Percentiles rank a stretch among this genome's conserved stretches.
phyloP scores from a whole-genome alignment of 2,888 invertebrate genomes.

The Drosophila prostipennis region DNA sequence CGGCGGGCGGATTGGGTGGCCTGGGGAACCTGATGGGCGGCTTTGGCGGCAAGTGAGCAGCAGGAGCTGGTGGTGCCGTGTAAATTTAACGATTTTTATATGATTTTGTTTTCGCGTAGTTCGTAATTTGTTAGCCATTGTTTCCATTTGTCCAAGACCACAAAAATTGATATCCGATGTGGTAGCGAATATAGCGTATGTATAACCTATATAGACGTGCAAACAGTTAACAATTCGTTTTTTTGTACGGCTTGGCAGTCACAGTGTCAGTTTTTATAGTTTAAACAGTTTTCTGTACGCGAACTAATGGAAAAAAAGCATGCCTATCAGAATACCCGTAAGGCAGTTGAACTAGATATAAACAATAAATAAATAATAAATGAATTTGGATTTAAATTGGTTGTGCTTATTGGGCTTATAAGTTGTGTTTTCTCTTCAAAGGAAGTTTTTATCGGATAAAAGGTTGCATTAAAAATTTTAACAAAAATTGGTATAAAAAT shows the following conservation, averaged over 20 bases:
- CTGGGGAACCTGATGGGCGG: slow-evolving; percentile 87
- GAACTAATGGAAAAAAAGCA: slow-evolving; percentile 45
- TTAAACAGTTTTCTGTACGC: slow-evolving; percentile 48
- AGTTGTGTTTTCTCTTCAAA: too few relatives aligned
- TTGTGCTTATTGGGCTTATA: not conserved
- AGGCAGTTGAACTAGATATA: slow-evolving; percentile 45
- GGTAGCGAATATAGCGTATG: slow-evolving; percentile 27
- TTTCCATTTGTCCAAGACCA: slow-evolving; percentile 43
- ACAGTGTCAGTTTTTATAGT: slow-evolving; percentile 49
- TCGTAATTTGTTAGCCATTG: slow-evolving; percentile 62
- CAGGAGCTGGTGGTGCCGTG: slow-evolving; percentile 3
- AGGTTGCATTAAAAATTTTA: too few relatives aligned
- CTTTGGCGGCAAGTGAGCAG: slow-evolving; percentile 82
- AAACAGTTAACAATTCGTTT: slow-evolving; percentile 52
- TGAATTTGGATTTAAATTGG: not conserved
- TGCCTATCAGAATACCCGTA: slow-evolving; percentile 42
- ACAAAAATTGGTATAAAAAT: too few relatives aligned
- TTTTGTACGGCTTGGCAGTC: slow-evolving; percentile 45
- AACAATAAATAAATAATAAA: slow-evolving; percentile 35
- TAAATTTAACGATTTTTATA: slow-evolving; percentile 57
- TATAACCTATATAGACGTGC: slow-evolving; percentile 24
- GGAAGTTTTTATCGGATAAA: too few relatives aligned
- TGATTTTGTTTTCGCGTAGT: slow-evolving; percentile 65
- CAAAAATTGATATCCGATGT: slow-evolving; percentile 32
- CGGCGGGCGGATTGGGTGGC: slow-evolving; percentile 87